phyloP scores from a whole-genome alignment of 1,140 invertebrate genomes.

The Oreohelix idahoensis region DNA sequence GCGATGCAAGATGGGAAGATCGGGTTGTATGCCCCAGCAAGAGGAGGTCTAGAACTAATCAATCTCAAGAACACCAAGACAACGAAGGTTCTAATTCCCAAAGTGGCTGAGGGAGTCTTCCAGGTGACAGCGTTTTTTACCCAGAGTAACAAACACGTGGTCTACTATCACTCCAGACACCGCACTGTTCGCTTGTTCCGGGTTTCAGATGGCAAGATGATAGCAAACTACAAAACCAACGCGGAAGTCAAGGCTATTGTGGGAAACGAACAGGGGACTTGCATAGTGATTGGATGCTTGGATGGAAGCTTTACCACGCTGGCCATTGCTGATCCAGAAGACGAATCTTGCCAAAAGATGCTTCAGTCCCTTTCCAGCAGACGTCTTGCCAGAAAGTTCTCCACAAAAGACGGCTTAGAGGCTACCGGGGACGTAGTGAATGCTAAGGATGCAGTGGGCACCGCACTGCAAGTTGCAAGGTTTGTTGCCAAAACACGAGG shows the following conservation, averaged over 20 bases:
- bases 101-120: conserved; percentile 95
- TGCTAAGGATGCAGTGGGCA: conserved; percentile 60
- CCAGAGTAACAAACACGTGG: conserved; percentile 92
- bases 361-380: conserved; percentile 63
- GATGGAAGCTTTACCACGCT: conserved; percentile 95
- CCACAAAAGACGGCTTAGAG: conserved; percentile 33
- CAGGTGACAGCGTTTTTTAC: conserved; percentile 95
- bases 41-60: conserved; percentile 88
- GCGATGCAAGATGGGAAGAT: conserved; percentile 79
- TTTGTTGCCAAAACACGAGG: conserved; percentile 68
- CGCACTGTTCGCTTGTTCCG: conserved; percentile 94
- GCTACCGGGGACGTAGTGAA: conserved; percentile 53
- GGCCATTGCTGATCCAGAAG: conserved; percentile 86
- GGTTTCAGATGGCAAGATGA: conserved; percentile 87
- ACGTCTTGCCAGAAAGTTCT: conserved; percentile 41
- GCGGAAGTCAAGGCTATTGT: conserved; percentile 91
- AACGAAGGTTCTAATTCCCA: conserved; percentile 88
- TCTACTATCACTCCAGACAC: conserved; percentile 95
- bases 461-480: conserved; percentile 66
- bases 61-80: conserved; percentile 79
- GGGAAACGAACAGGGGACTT: conserved; percentile 84
- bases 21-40: conserved; percentile 91
- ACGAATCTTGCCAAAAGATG: conserved; percentile 63
- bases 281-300: conserved; percentile 89
- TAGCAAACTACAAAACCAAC: conserved; percentile 93